Evolutionary conservation across 1,140 invertebrate genomes (phyloP), one percentile per base, ranked within the genome.

Genomic region (Cylas formicarius): DNA sequence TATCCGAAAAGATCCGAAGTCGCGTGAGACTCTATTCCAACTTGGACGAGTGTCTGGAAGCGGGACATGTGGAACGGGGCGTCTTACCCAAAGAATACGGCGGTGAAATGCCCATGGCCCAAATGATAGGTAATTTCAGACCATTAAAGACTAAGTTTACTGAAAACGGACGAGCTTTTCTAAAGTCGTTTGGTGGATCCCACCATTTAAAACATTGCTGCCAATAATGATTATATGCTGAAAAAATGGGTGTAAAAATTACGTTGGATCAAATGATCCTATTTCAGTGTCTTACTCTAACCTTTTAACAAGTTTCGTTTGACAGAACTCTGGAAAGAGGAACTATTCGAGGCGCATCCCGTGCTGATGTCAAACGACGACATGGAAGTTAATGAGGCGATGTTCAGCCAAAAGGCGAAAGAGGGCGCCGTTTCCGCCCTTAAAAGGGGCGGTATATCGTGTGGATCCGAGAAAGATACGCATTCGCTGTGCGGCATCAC

Each of bases 81-180:
- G 69, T 88, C 50, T 57, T 90, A 20, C 86, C 86, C 0, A 78
- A 83, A 54, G 86, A 90, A 59, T 89, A 88, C 59, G 85, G 85
- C 10, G 85, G 85, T 1, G 74, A 68, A 5, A 81, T 85, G 66
- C 84, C 84, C 0, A 84, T 88, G 80, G 73, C 76, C 22, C 78
- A 86, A 61, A 88, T 90, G 84, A 88, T 88, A 48, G 77, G 86
- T 88, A 48, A n/a, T n/a, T n/a, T n/a, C n/a, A n/a, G n/a, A n/a
- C n/a, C n/a, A n/a, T n/a, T n/a, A n/a, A n/a, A n/a, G n/a, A n/a
- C n/a, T n/a, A n/a, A n/a, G n/a, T n/a, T n/a, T n/a, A n/a, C n/a
- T n/a, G n/a, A n/a, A n/a, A n/a, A n/a, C n/a, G n/a, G n/a, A n/a
- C n/a, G n/a, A n/a, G n/a, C n/a, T n/a, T n/a, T n/a, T n/a, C n/a